Evolutionary conservation across 2,113 vertebrate genomes (phyloP).

Genomic region (Silurus glanis): DNA sequence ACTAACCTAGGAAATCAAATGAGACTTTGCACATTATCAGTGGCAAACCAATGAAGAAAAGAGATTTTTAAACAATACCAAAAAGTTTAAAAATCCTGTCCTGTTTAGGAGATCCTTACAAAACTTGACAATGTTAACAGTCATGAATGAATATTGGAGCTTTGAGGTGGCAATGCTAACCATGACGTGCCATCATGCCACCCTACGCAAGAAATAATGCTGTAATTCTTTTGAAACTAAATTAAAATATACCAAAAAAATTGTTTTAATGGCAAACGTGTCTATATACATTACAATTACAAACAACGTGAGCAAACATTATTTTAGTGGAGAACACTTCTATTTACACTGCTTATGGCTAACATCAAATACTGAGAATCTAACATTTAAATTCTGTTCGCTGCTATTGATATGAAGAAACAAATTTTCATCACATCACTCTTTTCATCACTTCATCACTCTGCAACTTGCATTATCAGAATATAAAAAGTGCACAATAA

Average conservation of each 20-base stretch:
- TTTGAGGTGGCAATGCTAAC: neutral
- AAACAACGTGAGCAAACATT: neutral
- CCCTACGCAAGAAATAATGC: neutral
- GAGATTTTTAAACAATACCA: neutral
- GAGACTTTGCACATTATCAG: neutral
- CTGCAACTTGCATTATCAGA: neutral
- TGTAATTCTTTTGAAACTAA: neutral
- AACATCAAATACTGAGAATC: neutral
- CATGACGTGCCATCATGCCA: neutral
- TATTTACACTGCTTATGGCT: neutral
- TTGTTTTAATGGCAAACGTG: neutral
- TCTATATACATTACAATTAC: neutral
- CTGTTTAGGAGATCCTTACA: neutral
- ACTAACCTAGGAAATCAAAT: constrained; percentile 19
- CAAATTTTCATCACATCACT: no score
- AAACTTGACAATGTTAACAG: neutral
- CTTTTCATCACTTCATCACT: neutral
- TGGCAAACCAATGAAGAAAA: neutral
- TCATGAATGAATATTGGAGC: neutral
- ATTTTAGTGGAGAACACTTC: neutral
- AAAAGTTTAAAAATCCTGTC: neutral
- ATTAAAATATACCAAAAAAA: neutral
- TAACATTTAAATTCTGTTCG: neutral
- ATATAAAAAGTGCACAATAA: neutral
- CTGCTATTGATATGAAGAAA: no score